Evolutionary conservation across 1,140 invertebrate genomes (phyloP), one percentile per base, ranked within the genome.

Genomic region (Pseudomyrmex gracilis): DNA sequence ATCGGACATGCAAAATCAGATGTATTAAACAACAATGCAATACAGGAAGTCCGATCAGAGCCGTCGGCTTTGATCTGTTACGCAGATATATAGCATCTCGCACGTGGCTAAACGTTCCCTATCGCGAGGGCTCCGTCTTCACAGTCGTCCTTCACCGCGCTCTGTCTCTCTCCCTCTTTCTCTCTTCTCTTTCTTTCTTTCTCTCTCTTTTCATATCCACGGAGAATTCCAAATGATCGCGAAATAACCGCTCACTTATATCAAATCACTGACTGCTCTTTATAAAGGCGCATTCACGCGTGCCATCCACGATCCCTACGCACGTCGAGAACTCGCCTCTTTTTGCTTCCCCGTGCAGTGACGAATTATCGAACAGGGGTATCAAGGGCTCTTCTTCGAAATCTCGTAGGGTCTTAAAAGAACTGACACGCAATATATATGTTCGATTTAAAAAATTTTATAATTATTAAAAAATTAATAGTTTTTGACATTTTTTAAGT

Each of bases 161-260:
- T 60, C 77, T 68, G 64, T 45, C 13, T 15, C n/a, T 13, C 53
- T 47, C 49, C n/a, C 53, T 2, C 12, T 73, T 45, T 45, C 53
- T 20, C 70, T 47, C 53, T 20, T 55, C 76, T 53, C 34, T 13
- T n/a, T 20, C 51, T 34, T 43, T 13, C 53, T 2, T 8, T 73
- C 58, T 47, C 53, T 22, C 70, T 47, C 53, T 20, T 34, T 24
- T 73, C 34, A 63, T 58, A 74, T 83, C 76, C 85, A 86, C 82
- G 85, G 87, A 82, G 90, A 93, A 93, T 92, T 88, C 90, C 90
- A 93, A 94, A 94, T 92, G 93, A 94, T 94, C 92, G 93, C 91
- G 93, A 94, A 94, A 94, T 94, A 94, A 94, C 93, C 93, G 92
- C 93, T 94, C 94, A 94, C 94, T 94, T 94, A 94, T 93, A 94